Base-by-base conservation (phyloP, 2,113 vertebrate species). In the Antigone vipio region DNA sequence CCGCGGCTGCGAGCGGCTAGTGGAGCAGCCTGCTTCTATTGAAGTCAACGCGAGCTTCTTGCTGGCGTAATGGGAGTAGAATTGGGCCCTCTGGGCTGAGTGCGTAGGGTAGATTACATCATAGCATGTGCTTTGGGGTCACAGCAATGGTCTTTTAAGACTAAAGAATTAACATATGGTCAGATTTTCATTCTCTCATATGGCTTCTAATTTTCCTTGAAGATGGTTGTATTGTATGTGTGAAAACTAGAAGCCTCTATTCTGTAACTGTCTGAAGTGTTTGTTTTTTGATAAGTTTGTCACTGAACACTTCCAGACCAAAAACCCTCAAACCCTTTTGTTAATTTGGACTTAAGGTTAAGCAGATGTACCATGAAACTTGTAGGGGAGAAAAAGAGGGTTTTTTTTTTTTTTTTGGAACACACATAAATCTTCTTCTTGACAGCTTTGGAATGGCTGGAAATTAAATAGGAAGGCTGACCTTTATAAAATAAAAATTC, bases 111-210 rank as follows among this genome's bases (percentile, higher is more conserved):
- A 77, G 52, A 74, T 88, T 30, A 78, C 49, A 91, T 72, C 60
- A 56, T 35, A 63, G 50, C 29, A 22, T 75, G 67, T 49, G 80
- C 69, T 95, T 91, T 88, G 64, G 76, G 73, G 58, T 88, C 77
- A 29, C 76, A 59, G 50, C 71, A 79, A 27, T 53, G 85, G 40
- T 67, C 66, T 84, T 47, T 76, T 60, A 58, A 86, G 60, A 58
- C 83, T 85, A 82, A 85, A 91, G 66, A 86, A 89, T 96, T 88
- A 89, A 78, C 52, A 72, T 67, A 83, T 52, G 81, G 89, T 69
- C 71, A 73, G 27, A 16, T 63, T 92, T 93, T 75, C 9, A 30
- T 77, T 92, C 77, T 89, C 23, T 87, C 40, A 3, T 52, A 42
- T 35, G 35, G 45, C 44, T 89, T 68, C 52, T 91, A 34, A 62